Percentiles rank a stretch among this genome's conserved stretches.
These are phyloP conservation scores for Heliothis peltigera DNA, from an alignment of 2,888 invertebrate genomes.

Conservation along the genomic window DNA sequence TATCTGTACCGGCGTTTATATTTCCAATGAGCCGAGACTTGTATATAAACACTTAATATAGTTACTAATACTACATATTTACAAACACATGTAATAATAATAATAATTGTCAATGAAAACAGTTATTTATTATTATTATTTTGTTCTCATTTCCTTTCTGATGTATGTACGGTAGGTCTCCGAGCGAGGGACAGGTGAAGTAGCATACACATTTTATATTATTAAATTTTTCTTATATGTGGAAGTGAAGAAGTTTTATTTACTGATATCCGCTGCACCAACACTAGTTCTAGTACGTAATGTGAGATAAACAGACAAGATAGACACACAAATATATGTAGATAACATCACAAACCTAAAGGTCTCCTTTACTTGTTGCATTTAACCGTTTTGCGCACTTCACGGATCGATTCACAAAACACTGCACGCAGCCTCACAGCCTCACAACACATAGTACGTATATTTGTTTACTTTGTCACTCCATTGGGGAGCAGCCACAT, in stretches of 20 bases:
- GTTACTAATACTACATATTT: slow-evolving; percentile 74
- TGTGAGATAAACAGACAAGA: neutral
- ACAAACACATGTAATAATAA: slow-evolving; percentile 67
- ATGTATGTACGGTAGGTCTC: slow-evolving; percentile 65
- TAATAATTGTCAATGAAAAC: slow-evolving; percentile 47
- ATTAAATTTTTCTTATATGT: slow-evolving; percentile 89
- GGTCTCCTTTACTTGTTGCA: neutral
- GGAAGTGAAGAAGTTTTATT: slow-evolving; percentile 69
- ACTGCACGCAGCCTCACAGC: neutral
- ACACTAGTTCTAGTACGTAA: neutral
- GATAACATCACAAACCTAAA: neutral
- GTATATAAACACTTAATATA: slow-evolving; percentile 73
- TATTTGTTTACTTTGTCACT: neutral
- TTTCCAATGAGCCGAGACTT: slow-evolving; percentile 61
- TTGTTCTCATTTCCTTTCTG: slow-evolving; percentile 64
- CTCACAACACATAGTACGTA: too few relatives aligned
- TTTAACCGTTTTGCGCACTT: neutral
- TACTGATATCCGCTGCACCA: neutral
- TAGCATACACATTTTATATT: slow-evolving; percentile 86
- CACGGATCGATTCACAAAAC: neutral
- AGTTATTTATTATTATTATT: slow-evolving; percentile 54
- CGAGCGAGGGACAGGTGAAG: slow-evolving; percentile 65
- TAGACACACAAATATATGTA: neutral
- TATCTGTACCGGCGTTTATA: slow-evolving; percentile 51
- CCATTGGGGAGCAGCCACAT: neutral